These are phyloP conservation scores for Aleiodes leptofemur DNA, from an alignment of 2,888 invertebrate genomes.

Conservation along the genomic window DNA sequence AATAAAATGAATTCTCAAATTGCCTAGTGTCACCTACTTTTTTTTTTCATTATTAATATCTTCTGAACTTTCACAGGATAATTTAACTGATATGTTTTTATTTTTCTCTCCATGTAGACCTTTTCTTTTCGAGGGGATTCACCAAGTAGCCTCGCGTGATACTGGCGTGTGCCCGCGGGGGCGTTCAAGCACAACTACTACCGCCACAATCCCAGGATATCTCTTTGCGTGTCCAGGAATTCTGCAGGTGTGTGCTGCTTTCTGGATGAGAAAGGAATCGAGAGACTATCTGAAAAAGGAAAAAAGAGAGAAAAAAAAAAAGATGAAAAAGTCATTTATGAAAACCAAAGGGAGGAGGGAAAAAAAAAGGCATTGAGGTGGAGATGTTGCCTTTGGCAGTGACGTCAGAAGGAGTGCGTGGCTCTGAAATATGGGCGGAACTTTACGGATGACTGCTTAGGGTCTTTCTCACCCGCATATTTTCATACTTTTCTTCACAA, in stretches of 20 bases:
- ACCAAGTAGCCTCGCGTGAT: slow-evolving; percentile 64
- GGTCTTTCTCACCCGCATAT: slow-evolving; percentile 72
- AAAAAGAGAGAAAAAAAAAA: slow-evolving; percentile 11
- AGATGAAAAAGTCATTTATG: slow-evolving; percentile 5
- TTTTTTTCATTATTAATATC: too few relatives aligned
- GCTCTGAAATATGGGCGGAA: slow-evolving; percentile 67
- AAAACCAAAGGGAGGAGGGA: neutral
- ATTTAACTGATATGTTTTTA: slow-evolving; percentile 22
- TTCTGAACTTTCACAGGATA: too few relatives aligned
- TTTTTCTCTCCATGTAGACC: slow-evolving; percentile 1
- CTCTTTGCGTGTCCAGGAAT: slow-evolving; percentile 44
- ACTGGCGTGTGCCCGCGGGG: slow-evolving; percentile 73
- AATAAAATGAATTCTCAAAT: neutral
- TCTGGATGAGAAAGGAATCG: slow-evolving; percentile 38
- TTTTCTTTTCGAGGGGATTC: neutral
- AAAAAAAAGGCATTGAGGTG: slow-evolving; percentile 40
- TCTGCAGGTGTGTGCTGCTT: slow-evolving; percentile 48
- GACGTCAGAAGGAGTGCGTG: slow-evolving; percentile 43
- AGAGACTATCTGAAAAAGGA: too few relatives aligned
- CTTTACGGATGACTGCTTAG: slow-evolving; percentile 61
- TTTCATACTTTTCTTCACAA: slow-evolving; percentile 28
- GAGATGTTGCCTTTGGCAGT: slow-evolving; percentile 40
- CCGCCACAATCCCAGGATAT: slow-evolving; percentile 48
- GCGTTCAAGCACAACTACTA: slow-evolving; percentile 58
- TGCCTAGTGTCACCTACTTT: too few relatives aligned